Evolutionary conservation across 2,888 invertebrate species (phyloP).

Genomic region (Schizaphis graminum): DNA sequence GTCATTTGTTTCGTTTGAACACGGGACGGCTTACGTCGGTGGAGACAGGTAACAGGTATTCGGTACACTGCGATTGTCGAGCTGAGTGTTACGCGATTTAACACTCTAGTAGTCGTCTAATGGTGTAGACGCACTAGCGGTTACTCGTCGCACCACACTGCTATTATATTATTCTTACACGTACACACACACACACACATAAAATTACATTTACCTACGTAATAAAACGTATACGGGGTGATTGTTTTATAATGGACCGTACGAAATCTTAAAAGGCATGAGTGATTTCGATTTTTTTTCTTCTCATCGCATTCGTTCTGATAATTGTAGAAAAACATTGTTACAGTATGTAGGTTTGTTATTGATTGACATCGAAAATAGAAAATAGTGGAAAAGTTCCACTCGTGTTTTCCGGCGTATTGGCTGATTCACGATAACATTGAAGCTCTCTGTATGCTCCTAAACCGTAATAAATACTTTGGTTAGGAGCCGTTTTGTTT

Average conservation of each 20-base stretch:
- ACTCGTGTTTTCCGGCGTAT: not conserved
- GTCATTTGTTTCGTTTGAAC: not conserved
- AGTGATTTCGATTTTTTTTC: not conserved
- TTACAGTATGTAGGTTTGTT: not conserved
- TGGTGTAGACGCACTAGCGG: not conserved
- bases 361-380: not conserved
- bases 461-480: not conserved
- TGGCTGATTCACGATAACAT: not conserved
- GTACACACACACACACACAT: not conserved
- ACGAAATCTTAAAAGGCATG: not conserved
- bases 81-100: not conserved
- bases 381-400: not conserved
- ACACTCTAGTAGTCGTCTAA: not conserved
- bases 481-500: not conserved
- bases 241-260: not conserved
- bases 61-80: not conserved
- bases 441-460: not conserved
- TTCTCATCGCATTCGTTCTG: not conserved
- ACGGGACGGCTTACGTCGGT: not conserved
- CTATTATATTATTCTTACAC: not conserved
- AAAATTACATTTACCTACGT: not conserved
- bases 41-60: not conserved
- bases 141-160: not conserved
- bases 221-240: not conserved
- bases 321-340: not conserved